Base-by-base conservation (phyloP, 2,888 invertebrate species). In the Heteromurus nitidus region DNA sequence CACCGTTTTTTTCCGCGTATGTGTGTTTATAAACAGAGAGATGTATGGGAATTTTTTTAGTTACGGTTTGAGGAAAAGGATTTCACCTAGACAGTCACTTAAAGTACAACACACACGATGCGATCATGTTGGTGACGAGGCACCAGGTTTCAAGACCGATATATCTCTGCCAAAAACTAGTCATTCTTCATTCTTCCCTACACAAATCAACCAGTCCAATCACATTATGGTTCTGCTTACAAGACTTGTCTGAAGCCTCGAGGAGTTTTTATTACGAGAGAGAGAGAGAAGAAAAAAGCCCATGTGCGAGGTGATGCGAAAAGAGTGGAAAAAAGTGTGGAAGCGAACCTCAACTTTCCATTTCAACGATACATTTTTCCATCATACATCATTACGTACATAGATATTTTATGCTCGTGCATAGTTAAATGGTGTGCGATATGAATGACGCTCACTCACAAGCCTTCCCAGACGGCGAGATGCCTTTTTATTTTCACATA, bases 131-230 rank as follows among this genome's bases (percentile, higher is more conserved):
- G 65, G 64, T 69, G 69, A 69, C 64, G 53, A 67, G 44, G 65
- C 53, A 60, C 70, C 36, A 42, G 55, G 47, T 79, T 72, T 65
- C 72, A 64, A 65, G 55, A 72, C 64, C 65, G 72, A 79, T 72
- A 79, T 79, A 72, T 79, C 70, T 79, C 69, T 79, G 79, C 79
- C 72, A 79, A 79, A 76, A 70, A 30, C 77, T 36, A 79, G 72
- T 79, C 55, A 72, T 70, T 72, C 79, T 65, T 79, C 79, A 79
- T 79, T 65, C 79, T 65, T 72, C 53, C 68, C 36, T 36, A 65
- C 72, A 65, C 36, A 77, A 70, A 36, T 65, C 70, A 79, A 65
- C 79, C 62, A 79, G 65, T 79, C 70, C 79, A 79, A 79, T 72
- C 79, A 65, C 72, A 72, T 79, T 79, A 79, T 65, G 50, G 31